These are phyloP conservation scores for Anthoscopus minutus DNA, from an alignment of 2,113 vertebrate genomes.

Conservation along the genomic window DNA sequence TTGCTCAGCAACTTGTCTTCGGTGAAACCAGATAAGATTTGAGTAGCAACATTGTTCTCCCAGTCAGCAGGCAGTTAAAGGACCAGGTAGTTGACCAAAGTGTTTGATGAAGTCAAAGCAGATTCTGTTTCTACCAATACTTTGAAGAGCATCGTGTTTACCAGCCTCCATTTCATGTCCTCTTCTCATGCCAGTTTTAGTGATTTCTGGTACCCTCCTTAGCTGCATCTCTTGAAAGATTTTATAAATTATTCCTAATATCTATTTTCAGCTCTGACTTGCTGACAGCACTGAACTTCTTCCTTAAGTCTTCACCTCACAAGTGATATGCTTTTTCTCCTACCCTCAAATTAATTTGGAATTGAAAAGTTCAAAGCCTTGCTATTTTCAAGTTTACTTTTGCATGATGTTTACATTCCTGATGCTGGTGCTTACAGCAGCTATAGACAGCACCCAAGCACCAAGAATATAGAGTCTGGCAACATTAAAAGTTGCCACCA, in stretches of 20 bases:
- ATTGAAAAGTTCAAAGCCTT: neutral
- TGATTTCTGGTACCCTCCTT: neutral
- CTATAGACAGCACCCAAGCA: neutral
- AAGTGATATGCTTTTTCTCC: neutral
- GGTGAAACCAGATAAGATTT: conserved; percentile 37
- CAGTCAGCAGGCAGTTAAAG: neutral
- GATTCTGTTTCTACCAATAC: neutral
- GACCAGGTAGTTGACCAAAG: neutral
- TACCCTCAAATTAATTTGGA: neutral
- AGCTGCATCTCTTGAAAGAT: neutral
- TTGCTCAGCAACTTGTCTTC: conserved; percentile 7
- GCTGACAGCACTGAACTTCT: neutral
- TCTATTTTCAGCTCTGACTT: neutral
- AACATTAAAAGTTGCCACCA: neutral
- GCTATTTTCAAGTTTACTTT: neutral
- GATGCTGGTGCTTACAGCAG: neutral
- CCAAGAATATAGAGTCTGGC: neutral
- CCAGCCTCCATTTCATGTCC: neutral
- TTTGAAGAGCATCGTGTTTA: neutral
- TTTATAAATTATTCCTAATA: neutral
- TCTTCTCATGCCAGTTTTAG: neutral
- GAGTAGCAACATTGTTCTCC: conserved; percentile 1
- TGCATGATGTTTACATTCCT: neutral
- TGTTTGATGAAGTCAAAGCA: neutral
- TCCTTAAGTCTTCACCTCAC: neutral